phyloP scores from a whole-genome alignment of 2,797 vertebrate genomes.

The Myripristis jacobus region DNA sequence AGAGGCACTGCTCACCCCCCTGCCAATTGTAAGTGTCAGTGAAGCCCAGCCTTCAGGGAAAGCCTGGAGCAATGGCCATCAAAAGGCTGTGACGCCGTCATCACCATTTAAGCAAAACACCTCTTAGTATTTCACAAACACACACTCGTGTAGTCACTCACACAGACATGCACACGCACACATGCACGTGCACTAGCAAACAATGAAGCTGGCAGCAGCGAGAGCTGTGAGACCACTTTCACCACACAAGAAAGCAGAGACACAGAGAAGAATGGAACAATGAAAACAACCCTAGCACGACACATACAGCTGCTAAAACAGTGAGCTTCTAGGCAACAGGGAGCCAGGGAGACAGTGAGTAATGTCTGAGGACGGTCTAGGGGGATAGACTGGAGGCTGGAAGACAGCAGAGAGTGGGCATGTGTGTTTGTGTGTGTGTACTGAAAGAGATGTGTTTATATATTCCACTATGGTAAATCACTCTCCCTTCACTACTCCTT shows the following conservation, averaged over 20 bases:
- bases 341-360: slow-evolving; percentile 67
- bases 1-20: slow-evolving; percentile 42
- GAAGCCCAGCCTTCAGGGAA: slow-evolving; percentile 58
- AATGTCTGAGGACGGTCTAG: slow-evolving; percentile 70
- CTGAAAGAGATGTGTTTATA: slow-evolving; percentile 54
- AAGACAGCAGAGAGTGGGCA: slow-evolving; percentile 37
- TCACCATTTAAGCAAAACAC: slow-evolving; percentile 46
- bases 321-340: slow-evolving; percentile 46
- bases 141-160: not conserved
- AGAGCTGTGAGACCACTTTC: slow-evolving; percentile 45
- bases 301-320: slow-evolving; percentile 68
- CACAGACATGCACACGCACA: slow-evolving; percentile 14
- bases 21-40: slow-evolving; percentile 49
- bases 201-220: slow-evolving; percentile 36
- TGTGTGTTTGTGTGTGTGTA: slow-evolving; percentile 24
- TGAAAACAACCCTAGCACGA: slow-evolving; percentile 64
- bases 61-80: slow-evolving; percentile 67
- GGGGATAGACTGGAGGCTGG: slow-evolving; percentile 48
- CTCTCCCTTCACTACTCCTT: slow-evolving; percentile 52
- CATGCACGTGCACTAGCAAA: slow-evolving; percentile 18
- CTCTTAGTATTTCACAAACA: slow-evolving; percentile 28
- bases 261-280: slow-evolving; percentile 60
- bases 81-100: slow-evolving; percentile 37
- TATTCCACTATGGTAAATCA: slow-evolving; percentile 60
- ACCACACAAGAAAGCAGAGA: slow-evolving; percentile 46